Evolutionary conservation across 2,888 invertebrate genomes (phyloP), one percentile per base, ranked within the genome.

Genomic region (Aromia moschata): DNA sequence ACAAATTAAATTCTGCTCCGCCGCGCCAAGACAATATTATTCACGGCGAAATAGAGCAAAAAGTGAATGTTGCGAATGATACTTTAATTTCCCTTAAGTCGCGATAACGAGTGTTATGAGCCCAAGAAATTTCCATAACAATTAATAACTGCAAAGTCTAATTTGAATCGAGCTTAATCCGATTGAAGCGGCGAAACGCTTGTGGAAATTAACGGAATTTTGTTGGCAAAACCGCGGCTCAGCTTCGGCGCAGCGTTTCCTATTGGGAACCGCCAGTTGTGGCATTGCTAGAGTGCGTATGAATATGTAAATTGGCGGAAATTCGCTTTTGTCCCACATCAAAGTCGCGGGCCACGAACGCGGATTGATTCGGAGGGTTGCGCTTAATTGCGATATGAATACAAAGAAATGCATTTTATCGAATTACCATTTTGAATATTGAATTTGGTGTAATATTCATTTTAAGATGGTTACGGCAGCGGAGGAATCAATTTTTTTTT

Each of bases 321-420:
- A 76, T 76, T 74, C 70, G 70, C 73, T 73, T 74, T 72, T 38
- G 73, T 73, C 70, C 70, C 67, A 66, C 71, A 64, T 69, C 73
- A 67, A 67, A 70, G 65, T 67, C 66, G 30, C 44, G 59, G 64
- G 65, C 46, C 33, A 43, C 36, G 54, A 64, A 58, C 59, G 63
- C 61, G 68, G 70, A 73, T 71, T 73, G 73, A 70, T 71, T 70
- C 70, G 69, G 68, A 69, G 69, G n/a, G n/a, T n/a, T n/a, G n/a
- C n/a, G n/a, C n/a, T n/a, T n/a, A n/a, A n/a, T n/a, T n/a, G n/a
- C n/a, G n/a, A n/a, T n/a, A n/a, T n/a, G n/a, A n/a, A n/a, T n/a
- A n/a, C n/a, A n/a, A n/a, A n/a, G n/a, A n/a, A n/a, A n/a, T n/a
- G n/a, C n/a, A n/a, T n/a, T n/a, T n/a, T n/a, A n/a, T n/a, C n/a